These are phyloP conservation scores for Caerostris extrusa DNA, from an alignment of 1,140 invertebrate genomes.

Conservation along the genomic window DNA sequence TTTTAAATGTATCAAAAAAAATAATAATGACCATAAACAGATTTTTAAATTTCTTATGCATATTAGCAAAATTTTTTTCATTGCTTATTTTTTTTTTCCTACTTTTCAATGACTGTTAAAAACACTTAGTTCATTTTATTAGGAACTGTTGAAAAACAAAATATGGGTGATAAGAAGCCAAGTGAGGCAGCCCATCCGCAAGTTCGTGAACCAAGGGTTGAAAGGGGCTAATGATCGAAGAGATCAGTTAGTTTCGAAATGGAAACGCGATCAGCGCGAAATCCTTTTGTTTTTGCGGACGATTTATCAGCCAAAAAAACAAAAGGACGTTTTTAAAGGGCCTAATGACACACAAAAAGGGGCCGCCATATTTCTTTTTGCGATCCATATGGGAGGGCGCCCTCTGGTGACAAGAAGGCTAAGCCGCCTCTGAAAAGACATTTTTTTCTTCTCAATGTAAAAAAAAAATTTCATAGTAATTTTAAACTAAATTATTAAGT, in stretches of 20 bases:
- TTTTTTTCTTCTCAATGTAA: neutral
- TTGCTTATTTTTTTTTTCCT: no score
- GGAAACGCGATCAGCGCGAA: neutral
- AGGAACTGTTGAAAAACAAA: no score
- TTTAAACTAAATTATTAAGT: neutral
- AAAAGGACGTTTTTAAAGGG: slow-evolving; percentile 30
- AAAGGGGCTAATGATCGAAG: neutral
- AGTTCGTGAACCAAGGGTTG: neutral
- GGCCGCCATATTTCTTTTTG: slow-evolving; percentile 34
- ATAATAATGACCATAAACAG: no score
- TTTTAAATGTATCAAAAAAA: no score
- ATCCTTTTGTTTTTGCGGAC: slow-evolving; percentile 18
- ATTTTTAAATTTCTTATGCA: no score
- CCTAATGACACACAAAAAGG: slow-evolving; percentile 54
- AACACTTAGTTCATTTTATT: no score
- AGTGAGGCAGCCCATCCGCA: neutral
- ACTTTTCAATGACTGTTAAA: no score
- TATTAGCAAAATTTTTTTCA: no score
- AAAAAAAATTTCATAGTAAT: neutral
- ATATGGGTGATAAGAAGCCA: neutral
- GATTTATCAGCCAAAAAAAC: slow-evolving; percentile 40
- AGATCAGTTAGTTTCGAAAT: slow-evolving; percentile 11
- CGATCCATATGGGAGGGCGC: slow-evolving; percentile 4
- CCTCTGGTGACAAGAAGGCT: slow-evolving; percentile 15
- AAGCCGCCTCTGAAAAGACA: neutral